A percentile compares a stretch with the other conserved stretches of the same genome.
These are phyloP conservation scores for Megalops atlanticus DNA, from an alignment of 2,113 vertebrate species.

Conservation along the genomic window DNA sequence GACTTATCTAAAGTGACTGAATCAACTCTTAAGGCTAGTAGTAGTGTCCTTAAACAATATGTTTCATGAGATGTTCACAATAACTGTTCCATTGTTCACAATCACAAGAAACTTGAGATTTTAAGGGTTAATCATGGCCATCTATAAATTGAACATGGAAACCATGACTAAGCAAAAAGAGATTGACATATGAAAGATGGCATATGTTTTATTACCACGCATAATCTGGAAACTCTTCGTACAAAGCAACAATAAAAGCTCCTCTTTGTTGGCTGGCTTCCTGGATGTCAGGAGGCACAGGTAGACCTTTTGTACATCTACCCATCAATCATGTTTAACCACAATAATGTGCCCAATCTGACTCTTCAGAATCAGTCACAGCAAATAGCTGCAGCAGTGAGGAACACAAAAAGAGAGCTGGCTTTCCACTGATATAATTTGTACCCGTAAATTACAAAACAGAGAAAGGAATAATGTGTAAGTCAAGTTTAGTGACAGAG, in stretches of 20 bases:
- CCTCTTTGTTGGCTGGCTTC: conserved; percentile 58
- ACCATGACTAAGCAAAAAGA: too few species aligned
- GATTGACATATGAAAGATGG: background rate
- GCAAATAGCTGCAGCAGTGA: conserved; percentile 68
- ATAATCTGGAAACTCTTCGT: background rate
- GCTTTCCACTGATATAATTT: conserved; percentile 79
- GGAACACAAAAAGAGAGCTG: conserved; percentile 71
- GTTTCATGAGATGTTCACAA: too few species aligned
- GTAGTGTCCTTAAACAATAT: too few species aligned
- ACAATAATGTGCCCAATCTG: conserved; percentile 74
- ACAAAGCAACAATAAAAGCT: conserved; percentile 43
- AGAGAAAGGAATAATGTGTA: conserved; percentile 76
- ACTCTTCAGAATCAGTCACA: conserved; percentile 77
- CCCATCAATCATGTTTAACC: conserved; percentile 74
- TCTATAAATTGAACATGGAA: too few species aligned
- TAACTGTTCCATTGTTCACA: too few species aligned
- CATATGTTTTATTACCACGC: background rate
- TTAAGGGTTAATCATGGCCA: too few species aligned
- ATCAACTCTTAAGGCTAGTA: too few species aligned
- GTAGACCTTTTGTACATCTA: conserved; percentile 65
- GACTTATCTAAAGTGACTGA: too few species aligned
- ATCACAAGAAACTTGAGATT: too few species aligned
- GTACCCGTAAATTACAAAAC: conserved; percentile 77
- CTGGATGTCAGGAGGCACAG: conserved; percentile 7
- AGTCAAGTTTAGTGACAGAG: conserved; percentile 80